Percentiles rank a stretch among this genome's conserved stretches.
Conservation (phyloP, 2,888 invertebrate genomes). For the Papilio demoleus region DNA sequence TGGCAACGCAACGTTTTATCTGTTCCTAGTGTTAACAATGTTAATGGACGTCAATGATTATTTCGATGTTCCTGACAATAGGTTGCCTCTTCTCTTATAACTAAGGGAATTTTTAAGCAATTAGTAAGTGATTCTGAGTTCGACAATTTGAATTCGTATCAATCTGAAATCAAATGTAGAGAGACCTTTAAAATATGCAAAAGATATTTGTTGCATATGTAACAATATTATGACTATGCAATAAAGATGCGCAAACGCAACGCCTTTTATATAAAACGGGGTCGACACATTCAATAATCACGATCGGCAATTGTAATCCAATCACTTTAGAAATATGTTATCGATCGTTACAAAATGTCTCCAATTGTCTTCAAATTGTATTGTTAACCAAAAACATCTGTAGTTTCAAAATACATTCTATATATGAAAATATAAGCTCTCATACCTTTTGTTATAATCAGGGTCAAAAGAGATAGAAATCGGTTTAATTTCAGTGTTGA, state of each 20-base stretch:
- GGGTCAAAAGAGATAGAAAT: neutral
- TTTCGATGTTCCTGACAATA: no score
- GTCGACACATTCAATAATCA: conserved; percentile 5
- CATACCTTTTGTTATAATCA: neutral
- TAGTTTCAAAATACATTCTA: conserved; percentile 24
- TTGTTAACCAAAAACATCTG: conserved; percentile 9
- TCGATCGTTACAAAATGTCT: conserved; percentile 30
- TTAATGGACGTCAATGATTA: no score
- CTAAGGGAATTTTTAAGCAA: no score
- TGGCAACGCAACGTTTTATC: no score
- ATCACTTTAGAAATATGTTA: conserved; percentile 20
- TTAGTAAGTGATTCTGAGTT: no score
- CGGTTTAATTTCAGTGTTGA: neutral
- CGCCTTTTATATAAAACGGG: conserved; percentile 28
- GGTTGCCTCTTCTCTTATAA: no score
- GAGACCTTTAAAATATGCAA: no score
- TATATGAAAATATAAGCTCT: conserved; percentile 14
- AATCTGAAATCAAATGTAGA: no score
- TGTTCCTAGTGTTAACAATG: no score
- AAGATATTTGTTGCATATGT: neutral
- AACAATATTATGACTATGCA: conserved; percentile 26
- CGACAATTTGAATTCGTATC: no score
- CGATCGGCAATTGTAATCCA: conserved; percentile 24
- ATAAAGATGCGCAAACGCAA: conserved; percentile 20
- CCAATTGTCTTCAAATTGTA: conserved; percentile 30